These are phyloP conservation scores for Lasioglossum villosulum DNA, from an alignment of 2,888 invertebrate species.

Conservation along the genomic window DNA sequence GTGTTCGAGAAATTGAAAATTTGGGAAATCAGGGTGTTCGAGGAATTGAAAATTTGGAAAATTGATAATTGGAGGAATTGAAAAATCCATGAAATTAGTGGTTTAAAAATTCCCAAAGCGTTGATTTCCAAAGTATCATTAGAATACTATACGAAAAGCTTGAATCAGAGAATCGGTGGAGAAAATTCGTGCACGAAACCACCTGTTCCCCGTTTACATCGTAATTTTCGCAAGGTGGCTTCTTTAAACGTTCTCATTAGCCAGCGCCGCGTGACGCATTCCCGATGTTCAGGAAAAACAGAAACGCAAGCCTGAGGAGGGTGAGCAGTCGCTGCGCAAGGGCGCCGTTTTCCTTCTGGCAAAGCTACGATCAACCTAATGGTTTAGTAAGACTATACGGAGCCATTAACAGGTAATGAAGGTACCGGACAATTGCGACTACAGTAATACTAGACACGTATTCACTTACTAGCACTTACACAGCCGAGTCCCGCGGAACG, in stretches of 20 bases:
- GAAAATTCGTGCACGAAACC: background rate
- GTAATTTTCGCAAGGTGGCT: background rate
- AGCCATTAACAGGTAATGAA: slow-evolving; percentile 61
- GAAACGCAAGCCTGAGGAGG: background rate
- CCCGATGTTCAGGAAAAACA: background rate
- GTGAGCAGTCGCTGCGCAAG: background rate
- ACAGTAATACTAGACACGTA: slow-evolving; percentile 54
- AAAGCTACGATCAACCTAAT: slow-evolving; percentile 45
- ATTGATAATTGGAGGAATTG: too few species aligned
- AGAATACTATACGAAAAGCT: background rate
- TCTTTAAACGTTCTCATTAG: slow-evolving; percentile 31
- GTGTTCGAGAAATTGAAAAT: background rate
- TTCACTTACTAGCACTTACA: slow-evolving; percentile 56
- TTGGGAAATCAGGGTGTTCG: too few species aligned
- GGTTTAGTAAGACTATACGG: slow-evolving; percentile 56
- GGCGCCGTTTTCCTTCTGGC: background rate
- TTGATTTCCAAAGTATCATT: background rate
- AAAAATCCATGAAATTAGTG: too few species aligned
- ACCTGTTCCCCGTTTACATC: background rate
- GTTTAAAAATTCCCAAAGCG: background rate
- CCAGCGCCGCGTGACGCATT: background rate
- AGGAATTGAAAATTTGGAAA: too few species aligned
- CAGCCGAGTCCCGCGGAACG: slow-evolving; percentile 29
- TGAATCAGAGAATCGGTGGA: background rate
- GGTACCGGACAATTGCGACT: slow-evolving; percentile 55